Base-by-base conservation (phyloP, 2,888 invertebrate genomes). In the Euclidia mi region DNA sequence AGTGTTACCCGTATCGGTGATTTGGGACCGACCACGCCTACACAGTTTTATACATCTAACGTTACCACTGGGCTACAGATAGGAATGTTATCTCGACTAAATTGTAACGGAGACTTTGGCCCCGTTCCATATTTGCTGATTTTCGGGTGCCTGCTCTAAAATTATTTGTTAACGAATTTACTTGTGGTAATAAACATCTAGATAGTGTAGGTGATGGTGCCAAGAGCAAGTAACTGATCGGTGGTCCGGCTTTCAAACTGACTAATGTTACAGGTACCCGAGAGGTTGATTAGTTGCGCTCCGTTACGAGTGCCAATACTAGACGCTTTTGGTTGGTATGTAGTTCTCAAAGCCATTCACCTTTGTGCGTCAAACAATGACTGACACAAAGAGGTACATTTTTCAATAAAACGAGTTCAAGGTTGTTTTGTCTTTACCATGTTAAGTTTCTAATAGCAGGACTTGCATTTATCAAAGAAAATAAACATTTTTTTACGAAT, bases 1-100 rank as follows among this genome's bases (percentile, higher is more conserved):
- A 85, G 81, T 79, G 80, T 77, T 76, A 68, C 80, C 79, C 82
- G 78, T 81, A 84, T 83, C 78, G 81, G 72, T 78, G 81, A 79
- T 82, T 80, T 73, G 83, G 81, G 83, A 78, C 75, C 56, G 62
- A 61, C 68, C 76, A 73, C 77, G 77, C 75, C 78, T 66, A 72
- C 70, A 50, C 66, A 53, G 52, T 71, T 71, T 64, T 73, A 65
- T 71, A 61, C 41, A 73, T 61, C 52, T 70, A 67, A 60, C 64
- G 58, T 52, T 64, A 57, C 65, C 52, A 56, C 58, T 51, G 62
- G 65, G 56, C 62, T 64, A 61, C 35, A 75, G 81, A 81, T 81
- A 79, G 51, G 49, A 64, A 66, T 61, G 76, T 68, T 83, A 83
- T 83, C 82, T 76, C 57, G 18, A 48, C 65, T 69, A 63, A 73